Evolutionary conservation across 2,113 vertebrate species (phyloP), one percentile per base, ranked within the genome.

Genomic region (Spizaetus ornatus): DNA sequence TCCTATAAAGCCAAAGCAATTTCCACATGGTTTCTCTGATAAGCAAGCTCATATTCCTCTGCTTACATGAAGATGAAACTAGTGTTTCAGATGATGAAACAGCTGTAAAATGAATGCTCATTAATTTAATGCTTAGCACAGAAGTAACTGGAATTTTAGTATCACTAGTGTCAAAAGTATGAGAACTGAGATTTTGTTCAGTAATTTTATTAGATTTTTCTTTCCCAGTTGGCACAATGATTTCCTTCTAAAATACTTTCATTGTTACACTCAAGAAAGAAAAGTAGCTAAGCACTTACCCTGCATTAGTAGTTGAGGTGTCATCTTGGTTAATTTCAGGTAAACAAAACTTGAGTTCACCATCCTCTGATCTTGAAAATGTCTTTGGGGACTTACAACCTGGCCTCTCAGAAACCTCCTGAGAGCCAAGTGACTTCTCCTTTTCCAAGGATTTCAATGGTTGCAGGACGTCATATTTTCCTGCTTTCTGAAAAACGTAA

Each of bases 221-320:
- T 61, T 48, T 83, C 13, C 40, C 34, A 69, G 22, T 48, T 25
- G 26, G 20, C 18, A 81, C 7, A 7, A 22, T 2, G 0, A 69
- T 13, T 65, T 71, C 13, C 26, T 79, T 63, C 70, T 27, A 52
- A 93, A 93, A 76, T 29, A 29, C 13, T 56, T 56, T 12, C 15
- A 61, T 9, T 63, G 38, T 78, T 67, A 89, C 34, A 88, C 53
- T 63, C 14, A 90, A 38, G 77, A 87, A 92, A 74, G 22, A 74
- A 78, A 88, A 93, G 13, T 17, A 92, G 62, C 6, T 62, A 79
- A 83, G n/a, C 52, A 11, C 42, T 97, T 98, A 98, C 98, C 88
- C 38, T 26, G 31, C 3, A 70, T 82, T 50, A 95, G 80, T 25
- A 92, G 62, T 6, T 50, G 81, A 91, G 47, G 56, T 76, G 21